Evolutionary conservation across 1,140 invertebrate species (phyloP).

Genomic region (Oryctes rhinoceros): DNA sequence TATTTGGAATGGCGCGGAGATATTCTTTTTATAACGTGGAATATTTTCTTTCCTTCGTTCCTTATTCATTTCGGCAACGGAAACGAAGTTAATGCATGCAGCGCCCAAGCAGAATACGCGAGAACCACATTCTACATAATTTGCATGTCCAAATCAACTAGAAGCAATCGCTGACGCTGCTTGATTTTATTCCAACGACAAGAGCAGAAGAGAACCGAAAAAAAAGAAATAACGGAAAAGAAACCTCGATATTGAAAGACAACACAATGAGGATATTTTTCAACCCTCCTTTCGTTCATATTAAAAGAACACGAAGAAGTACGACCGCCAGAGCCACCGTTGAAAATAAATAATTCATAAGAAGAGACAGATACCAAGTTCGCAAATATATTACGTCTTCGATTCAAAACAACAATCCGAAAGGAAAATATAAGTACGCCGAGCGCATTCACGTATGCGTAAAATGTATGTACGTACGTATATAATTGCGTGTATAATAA

Average conservation of each 20-base stretch:
- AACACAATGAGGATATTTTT: conserved; percentile 34
- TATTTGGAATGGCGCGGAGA: too few relatives aligned
- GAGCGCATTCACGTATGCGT: conserved; percentile 18
- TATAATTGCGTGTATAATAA: conserved; percentile 9
- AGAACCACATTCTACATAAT: conserved; percentile 1
- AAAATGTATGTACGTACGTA: not conserved
- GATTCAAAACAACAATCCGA: conserved; percentile 28
- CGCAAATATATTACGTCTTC: conserved; percentile 36
- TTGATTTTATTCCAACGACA: conserved; percentile 6
- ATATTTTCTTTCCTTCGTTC: too few relatives aligned
- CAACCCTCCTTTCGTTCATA: conserved; percentile 28
- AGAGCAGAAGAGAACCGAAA: not conserved
- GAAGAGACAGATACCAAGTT: conserved; percentile 28
- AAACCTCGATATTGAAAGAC: conserved; percentile 33
- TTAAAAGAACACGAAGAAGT: conserved; percentile 29
- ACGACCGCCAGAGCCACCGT: conserved; percentile 8
- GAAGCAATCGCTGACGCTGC: not conserved
- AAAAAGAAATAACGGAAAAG: conserved; percentile 9
- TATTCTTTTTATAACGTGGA: too few relatives aligned
- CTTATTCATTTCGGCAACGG: too few relatives aligned
- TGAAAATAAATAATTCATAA: conserved; percentile 36
- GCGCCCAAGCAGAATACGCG: not conserved
- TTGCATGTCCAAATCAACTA: conserved; percentile 31
- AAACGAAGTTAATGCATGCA: not conserved
- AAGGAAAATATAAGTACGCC: conserved; percentile 13